Evolutionary conservation across 2,888 invertebrate species (phyloP).

Genomic region (Nomada hirtipes): DNA sequence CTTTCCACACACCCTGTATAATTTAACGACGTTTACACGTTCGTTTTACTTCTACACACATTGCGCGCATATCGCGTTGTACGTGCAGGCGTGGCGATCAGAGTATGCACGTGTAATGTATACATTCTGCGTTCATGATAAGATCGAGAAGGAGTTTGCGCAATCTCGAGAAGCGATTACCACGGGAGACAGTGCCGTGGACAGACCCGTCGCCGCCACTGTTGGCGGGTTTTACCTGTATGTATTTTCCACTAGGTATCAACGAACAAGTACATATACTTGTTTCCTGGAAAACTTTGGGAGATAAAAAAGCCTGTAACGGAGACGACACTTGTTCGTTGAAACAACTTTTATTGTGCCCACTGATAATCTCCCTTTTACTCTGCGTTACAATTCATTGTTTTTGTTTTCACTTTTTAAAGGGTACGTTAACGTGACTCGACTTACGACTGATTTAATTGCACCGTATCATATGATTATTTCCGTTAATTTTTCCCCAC

Average conservation of each 20-base stretch:
- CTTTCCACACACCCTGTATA: neutral
- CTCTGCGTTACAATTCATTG: neutral
- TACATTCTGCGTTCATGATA: constrained; percentile 60
- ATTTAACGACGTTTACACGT: constrained; percentile 3
- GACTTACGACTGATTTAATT: neutral
- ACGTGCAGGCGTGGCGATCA: neutral
- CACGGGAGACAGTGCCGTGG: constrained; percentile 55
- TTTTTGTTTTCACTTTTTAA: neutral
- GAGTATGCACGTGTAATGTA: constrained; percentile 44
- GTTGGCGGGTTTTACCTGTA: constrained; percentile 27
- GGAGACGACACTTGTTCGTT: neutral
- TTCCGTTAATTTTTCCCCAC: no score
- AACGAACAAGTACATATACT: neutral
- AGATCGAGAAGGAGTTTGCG: constrained; percentile 72
- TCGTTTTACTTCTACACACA: constrained; percentile 19
- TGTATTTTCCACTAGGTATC: constrained; percentile 15
- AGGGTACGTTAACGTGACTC: neutral
- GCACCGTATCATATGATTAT: neutral
- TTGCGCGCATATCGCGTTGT: constrained; percentile 7
- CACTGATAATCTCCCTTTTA: neutral
- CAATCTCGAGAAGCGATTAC: constrained; percentile 72
- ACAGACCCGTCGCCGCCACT: constrained; percentile 62
- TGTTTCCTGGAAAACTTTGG: neutral
- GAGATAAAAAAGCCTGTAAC: neutral
- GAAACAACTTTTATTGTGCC: neutral